Evolutionary conservation across 2,113 vertebrate species (phyloP).

Genomic region (Axis porcinus): DNA sequence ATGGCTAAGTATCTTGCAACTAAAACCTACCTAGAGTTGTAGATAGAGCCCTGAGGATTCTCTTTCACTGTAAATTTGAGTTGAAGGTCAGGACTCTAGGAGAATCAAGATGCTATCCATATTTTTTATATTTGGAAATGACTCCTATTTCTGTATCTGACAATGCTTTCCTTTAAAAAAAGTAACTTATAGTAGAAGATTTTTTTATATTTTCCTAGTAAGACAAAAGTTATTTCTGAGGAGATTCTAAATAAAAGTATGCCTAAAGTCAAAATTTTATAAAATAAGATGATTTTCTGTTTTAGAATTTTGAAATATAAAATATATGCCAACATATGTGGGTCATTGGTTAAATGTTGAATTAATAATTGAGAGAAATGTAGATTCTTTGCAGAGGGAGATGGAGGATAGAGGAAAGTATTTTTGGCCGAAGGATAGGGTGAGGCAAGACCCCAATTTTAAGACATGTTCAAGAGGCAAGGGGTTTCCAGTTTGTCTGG

Average conservation of each 20-base stretch:
- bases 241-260: background rate
- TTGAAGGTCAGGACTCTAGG: background rate
- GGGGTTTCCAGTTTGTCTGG: background rate
- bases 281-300: background rate
- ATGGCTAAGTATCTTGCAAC: background rate
- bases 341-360: background rate
- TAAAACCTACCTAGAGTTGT: background rate
- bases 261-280: background rate
- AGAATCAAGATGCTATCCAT: background rate
- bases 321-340: background rate
- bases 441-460: background rate
- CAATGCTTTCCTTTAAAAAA: background rate
- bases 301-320: background rate
- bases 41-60: background rate
- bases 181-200: background rate
- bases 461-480: background rate
- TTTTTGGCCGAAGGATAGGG: background rate
- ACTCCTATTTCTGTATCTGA: background rate
- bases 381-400: background rate
- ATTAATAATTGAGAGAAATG: background rate
- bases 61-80: background rate
- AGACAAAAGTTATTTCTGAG: background rate
- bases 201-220: background rate
- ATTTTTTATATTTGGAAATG: background rate
- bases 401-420: background rate